Evolutionary conservation across 2,888 invertebrate species (phyloP).

Genomic region (Caenorhabditis virilis): DNA sequence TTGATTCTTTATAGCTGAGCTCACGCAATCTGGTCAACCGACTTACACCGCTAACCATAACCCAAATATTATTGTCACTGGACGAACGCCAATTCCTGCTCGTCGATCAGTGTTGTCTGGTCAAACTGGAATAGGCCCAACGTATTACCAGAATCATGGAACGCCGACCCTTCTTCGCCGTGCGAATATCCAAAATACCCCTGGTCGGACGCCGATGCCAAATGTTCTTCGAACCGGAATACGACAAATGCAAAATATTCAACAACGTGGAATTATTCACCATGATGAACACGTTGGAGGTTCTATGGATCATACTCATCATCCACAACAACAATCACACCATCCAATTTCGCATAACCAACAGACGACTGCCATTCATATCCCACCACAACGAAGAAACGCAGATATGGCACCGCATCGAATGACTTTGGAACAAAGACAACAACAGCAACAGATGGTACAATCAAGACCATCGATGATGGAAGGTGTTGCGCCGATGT

Average conservation of each 20-base stretch:
- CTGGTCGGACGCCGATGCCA: not conserved
- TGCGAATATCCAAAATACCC: slow-evolving; percentile 19
- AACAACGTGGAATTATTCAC: not conserved
- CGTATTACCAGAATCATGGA: not conserved
- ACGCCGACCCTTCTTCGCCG: not conserved
- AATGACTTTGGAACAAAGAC: slow-evolving; percentile 22
- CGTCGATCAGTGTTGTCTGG: not conserved
- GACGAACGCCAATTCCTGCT: not conserved
- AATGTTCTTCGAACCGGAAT: not conserved
- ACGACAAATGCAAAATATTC: not conserved
- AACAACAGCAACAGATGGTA: slow-evolving; percentile 4
- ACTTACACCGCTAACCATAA: not conserved
- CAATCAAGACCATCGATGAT: not conserved
- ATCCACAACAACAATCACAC: not conserved
- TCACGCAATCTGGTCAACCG: not conserved
- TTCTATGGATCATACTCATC: too few species aligned
- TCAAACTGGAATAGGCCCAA: not conserved
- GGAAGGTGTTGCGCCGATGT: not conserved
- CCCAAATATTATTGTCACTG: not conserved
- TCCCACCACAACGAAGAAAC: slow-evolving; percentile 5
- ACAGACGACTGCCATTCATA: not conserved
- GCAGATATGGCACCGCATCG: slow-evolving; percentile 24
- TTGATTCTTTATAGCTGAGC: not conserved
- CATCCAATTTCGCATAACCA: too few species aligned
- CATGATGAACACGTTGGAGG: not conserved